These are phyloP conservation scores for Halcyon malimbica DNA, from an alignment of 2,113 vertebrate genomes.

Conservation along the genomic window DNA sequence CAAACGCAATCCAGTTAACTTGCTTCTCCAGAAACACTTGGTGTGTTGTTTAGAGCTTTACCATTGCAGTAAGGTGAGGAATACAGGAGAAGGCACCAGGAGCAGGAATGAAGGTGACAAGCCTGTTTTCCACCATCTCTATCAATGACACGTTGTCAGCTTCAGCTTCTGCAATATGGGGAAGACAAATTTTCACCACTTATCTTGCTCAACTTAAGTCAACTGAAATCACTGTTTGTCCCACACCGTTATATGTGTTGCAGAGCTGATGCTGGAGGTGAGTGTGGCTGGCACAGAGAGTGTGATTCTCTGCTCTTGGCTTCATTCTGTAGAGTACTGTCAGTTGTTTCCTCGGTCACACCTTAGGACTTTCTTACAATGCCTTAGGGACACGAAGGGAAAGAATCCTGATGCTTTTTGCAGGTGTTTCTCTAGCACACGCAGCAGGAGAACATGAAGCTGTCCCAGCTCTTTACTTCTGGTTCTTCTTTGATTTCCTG, in stretches of 20 bases:
- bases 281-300: not conserved
- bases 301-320: not conserved
- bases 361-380: not conserved
- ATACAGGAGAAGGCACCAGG: not conserved
- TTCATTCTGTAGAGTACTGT: not conserved
- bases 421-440: not conserved
- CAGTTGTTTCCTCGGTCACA: not conserved
- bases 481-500: not conserved
- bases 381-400: not conserved
- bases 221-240: not conserved
- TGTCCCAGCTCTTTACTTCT: not conserved
- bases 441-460: not conserved
- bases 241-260: accelerated
- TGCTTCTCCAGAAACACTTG: not conserved
- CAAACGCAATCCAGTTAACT: not conserved
- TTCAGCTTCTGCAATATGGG: not conserved
- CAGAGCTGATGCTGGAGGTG: not conserved
- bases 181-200: not conserved
- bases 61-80: not conserved
- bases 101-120: not conserved
- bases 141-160: not conserved
- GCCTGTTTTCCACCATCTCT: not conserved
- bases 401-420: not conserved
- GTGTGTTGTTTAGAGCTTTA: not conserved
- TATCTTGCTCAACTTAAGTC: not conserved